Base-by-base conservation (phyloP, 2,113 vertebrate genomes). In the Oceanodroma tethys region DNA sequence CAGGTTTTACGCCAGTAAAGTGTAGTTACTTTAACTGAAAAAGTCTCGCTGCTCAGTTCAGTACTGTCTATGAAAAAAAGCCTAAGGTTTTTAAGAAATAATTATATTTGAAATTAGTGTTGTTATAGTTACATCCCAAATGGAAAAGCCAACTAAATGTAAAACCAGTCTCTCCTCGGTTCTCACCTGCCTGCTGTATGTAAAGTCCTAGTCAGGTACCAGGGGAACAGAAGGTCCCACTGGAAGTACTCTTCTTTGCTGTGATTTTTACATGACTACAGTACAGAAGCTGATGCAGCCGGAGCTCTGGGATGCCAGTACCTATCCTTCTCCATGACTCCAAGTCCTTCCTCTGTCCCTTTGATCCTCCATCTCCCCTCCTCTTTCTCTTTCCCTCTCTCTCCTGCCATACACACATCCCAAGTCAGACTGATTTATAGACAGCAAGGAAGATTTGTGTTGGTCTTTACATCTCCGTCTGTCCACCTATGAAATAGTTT, bases 361-460 rank as follows among this genome's bases (percentile, higher is more conserved):
- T 76, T 66, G 38, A 86, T 48, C 11, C 5, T 88, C 59, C 19
- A 12, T 60, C 48, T 88, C 45, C 23, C 14, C 40, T 81, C 4
- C 36, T 66, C 58, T 89, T 29, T 59, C 47, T 43, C 34, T 62
- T 68, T 80, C 16, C 25, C 47, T 53, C 66, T 86, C 30, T 70
- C 43, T 48, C 22, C 36, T 73, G n/a, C 81, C 40, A 55, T 36
- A 59, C 16, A 76, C 26, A 71, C 7, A 20, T 79, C 63, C 59
- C 72, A 86, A 74, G 30, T 48, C 59, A 81, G 65, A 34, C 78
- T 81, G 55, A 70, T 88, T 81, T 90, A 88, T 9, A 11, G 16
- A 93, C 42, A 91, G 47, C 56, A 85, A 91, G 60, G 47, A 89
- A 94, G 76, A 88, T 62, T 91, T 94, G 47, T 94, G 47, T 76